Evolutionary conservation across 2,113 vertebrate genomes (phyloP).

Genomic region (Cryptomyrus ogoouensis): DNA sequence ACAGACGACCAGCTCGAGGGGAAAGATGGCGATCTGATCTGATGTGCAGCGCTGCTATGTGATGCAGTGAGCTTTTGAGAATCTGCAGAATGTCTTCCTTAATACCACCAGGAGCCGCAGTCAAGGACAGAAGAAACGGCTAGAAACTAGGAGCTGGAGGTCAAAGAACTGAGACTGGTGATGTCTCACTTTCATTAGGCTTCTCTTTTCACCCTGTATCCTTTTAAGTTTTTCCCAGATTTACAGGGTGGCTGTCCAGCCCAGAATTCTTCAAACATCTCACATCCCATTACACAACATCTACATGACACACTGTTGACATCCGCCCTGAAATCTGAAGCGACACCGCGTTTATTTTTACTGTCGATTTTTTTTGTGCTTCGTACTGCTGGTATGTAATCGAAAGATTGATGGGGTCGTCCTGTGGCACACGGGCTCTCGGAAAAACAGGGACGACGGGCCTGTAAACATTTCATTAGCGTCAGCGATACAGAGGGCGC

Average conservation of each 20-base stretch:
- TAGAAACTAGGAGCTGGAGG: background rate
- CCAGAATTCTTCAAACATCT: background rate
- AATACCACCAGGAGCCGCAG: background rate
- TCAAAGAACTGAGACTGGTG: background rate
- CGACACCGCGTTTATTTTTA: background rate
- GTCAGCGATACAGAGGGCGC: background rate
- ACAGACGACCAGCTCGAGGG: background rate
- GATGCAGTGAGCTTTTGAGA: background rate
- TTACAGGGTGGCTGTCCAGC: background rate
- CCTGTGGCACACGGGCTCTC: background rate
- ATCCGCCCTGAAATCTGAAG: background rate
- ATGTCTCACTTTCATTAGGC: background rate
- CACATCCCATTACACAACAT: background rate
- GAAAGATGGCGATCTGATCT: background rate
- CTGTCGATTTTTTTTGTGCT: background rate
- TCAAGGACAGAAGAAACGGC: background rate
- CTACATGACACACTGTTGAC: background rate
- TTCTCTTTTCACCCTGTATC: background rate
- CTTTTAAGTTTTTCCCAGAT: background rate
- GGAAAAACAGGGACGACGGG: background rate
- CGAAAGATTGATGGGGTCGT: background rate
- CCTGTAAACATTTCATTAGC: slow-evolving; percentile 10
- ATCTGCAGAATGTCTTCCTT: background rate
- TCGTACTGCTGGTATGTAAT: background rate
- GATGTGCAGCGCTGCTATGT: background rate